Base-by-base conservation (phyloP, 2,113 vertebrate genomes). In the Triplophysa dalaica region DNA sequence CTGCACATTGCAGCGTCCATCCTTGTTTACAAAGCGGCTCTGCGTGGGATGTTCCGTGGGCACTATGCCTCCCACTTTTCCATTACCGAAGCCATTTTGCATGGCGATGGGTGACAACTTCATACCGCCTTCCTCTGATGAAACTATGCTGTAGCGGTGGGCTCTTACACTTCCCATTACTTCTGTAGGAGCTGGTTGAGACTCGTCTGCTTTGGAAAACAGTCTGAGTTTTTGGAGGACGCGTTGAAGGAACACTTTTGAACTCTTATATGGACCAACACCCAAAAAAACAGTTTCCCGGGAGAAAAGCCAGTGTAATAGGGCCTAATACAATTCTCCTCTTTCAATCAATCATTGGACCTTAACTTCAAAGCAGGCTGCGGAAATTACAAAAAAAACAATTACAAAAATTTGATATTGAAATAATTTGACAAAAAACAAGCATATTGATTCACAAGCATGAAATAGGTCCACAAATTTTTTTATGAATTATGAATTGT, bases 221-320 rank as follows among this genome's bases (percentile, higher is more conserved):
- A 98, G 96, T 98, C 95, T 95, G 81, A 97, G 95, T 97, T 97
- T 99, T 92, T 96, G 95, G 91, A 95, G 93, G 92, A 98, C 91
- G 89, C 94, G 96, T 97, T 96, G 96, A 94, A 98, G 96, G 98
- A 98, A 98, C 96, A 98, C 96, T 96, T 98, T 98, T 93, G 93
- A 95, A 95, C 90, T 90, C 90, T 96, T 91, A 79, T 77, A 73
- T 92, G 89, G 89, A 86, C 90, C 94, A 93, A 91, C 89, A 87
- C 91, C 84, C 87, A 94, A 79, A 74, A 8, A 52, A 77, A 43
- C 16, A 54, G 19, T 4, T 16, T 22, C 58, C 70, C 33, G 13
- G 14, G 2, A 14, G 22, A 67, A 12, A 14, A 19, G 61, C 50
- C 26, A 48, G 16, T 1, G 2, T n/a, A 8, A 8, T 24, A 3